Evolutionary conservation across 2,113 vertebrate species (phyloP).

Genomic region (Peromyscus californicus): DNA sequence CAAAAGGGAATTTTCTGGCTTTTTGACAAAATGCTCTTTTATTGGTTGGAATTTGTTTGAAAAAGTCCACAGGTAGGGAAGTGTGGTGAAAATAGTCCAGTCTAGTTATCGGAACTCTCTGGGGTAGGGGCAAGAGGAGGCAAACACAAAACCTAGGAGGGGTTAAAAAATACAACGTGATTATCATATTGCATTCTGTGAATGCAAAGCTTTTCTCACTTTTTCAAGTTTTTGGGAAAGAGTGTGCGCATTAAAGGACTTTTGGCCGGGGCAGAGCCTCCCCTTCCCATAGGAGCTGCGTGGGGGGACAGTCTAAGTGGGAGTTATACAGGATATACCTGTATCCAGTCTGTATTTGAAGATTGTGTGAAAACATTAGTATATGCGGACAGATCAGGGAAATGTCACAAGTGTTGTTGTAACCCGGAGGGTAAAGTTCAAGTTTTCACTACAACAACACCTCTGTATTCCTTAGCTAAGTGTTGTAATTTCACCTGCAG

Average conservation of each 20-base stretch:
- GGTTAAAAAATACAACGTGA: constrained; percentile 1
- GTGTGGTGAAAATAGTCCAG: constrained; percentile 48
- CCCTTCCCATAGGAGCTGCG: not conserved
- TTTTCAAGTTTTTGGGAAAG: not conserved
- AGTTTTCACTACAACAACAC: not conserved
- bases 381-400: constrained; percentile 9
- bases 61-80: constrained; percentile 72
- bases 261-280: not conserved
- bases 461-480: not conserved
- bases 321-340: not conserved
- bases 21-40: constrained; percentile 73
- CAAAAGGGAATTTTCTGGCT: constrained; percentile 71
- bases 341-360: not conserved
- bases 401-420: constrained; percentile 38
- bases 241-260: not conserved
- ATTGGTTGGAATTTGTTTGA: constrained; percentile 76
- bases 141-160: constrained; percentile 29
- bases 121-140: not conserved
- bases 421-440: not conserved
- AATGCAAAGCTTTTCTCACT: not conserved
- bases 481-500: not conserved
- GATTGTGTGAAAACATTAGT: constrained; percentile 12
- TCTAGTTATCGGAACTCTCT: constrained; percentile 30
- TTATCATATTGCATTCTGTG: constrained; percentile 38
- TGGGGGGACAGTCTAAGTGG: not conserved